phyloP scores from a whole-genome alignment of 2,113 vertebrate species.

The Aplodontia rufa region DNA sequence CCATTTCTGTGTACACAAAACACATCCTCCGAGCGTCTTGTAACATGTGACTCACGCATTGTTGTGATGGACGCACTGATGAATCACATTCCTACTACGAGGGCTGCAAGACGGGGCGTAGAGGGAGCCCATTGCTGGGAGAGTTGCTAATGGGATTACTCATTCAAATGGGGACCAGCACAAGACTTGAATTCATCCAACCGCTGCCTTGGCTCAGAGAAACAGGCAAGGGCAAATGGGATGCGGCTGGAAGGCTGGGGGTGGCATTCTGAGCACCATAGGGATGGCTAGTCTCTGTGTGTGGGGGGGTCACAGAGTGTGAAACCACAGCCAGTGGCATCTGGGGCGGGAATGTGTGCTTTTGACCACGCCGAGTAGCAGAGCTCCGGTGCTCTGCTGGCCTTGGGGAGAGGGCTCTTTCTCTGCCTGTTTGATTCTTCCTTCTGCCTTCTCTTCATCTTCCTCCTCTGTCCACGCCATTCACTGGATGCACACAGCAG shows the following conservation, averaged over 20 bases:
- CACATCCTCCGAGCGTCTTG: background rate
- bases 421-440: too few species aligned
- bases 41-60: background rate
- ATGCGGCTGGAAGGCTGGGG: background rate
- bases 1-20: background rate
- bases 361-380: too few species aligned
- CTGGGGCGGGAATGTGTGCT: too few species aligned
- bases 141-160: background rate
- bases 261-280: fast-evolving
- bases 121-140: background rate
- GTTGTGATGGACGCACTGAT: background rate
- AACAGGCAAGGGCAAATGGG: background rate
- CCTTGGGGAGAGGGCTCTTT: background rate
- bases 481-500: fast-evolving
- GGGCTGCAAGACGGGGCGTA: background rate
- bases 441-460: background rate
- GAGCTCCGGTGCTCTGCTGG: too few species aligned
- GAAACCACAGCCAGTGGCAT: fast-evolving
- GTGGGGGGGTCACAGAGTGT: fast-evolving
- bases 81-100: background rate
- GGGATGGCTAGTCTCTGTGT: background rate
- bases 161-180: background rate
- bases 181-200: background rate
- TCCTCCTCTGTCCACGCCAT: background rate
- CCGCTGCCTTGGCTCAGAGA: background rate